Evolutionary conservation across 1,140 invertebrate species (phyloP), one percentile per base, ranked within the genome.

Genomic region (Teleogryllus occipitalis): DNA sequence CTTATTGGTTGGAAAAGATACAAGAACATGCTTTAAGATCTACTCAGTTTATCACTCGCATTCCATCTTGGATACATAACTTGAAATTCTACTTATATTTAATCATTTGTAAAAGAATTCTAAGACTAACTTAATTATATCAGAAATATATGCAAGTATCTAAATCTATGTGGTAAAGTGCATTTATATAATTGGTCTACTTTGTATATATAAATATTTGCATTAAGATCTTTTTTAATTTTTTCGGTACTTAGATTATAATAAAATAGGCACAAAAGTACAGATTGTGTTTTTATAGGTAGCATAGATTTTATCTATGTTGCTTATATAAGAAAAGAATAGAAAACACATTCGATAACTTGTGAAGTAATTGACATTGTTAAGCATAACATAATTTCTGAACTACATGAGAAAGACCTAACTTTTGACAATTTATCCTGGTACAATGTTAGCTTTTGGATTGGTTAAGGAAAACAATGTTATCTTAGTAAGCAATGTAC

Each of bases 231-330:
- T 65, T 65, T 65, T 65, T 65, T 14, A 65, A 65, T 65, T 65
- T 65, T 65, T 65, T 10, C 10, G 54, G 18, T 18, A 14, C 18
- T 14, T 65, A 65, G 54, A 65, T 39, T 65, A 65, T 65, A 65
- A 65, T 65, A 65, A 65, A 65, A 65, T 65, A 65, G 54, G 54
- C 54, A 65, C 54, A 65, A 65, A 65, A 65, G 54, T 65, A 65
- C 54, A 65, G 54, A 65, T 65, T 65, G 54, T 65, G 54, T 65
- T 65, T 65, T 65, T 18, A 65, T 65, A 65, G 54, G 54, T 65
- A 65, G 54, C 54, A 65, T 65, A 65, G 54, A 65, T 65, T 65
- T 65, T 65, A 14, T 65, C 54, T 65, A 65, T 65, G 54, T 65
- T 65, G 54, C 54, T 65, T 18, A 14, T 65, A 65, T 65, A 65